Conservation (phyloP, 2,113 vertebrate genomes). For the Oryzias celebensis region DNA sequence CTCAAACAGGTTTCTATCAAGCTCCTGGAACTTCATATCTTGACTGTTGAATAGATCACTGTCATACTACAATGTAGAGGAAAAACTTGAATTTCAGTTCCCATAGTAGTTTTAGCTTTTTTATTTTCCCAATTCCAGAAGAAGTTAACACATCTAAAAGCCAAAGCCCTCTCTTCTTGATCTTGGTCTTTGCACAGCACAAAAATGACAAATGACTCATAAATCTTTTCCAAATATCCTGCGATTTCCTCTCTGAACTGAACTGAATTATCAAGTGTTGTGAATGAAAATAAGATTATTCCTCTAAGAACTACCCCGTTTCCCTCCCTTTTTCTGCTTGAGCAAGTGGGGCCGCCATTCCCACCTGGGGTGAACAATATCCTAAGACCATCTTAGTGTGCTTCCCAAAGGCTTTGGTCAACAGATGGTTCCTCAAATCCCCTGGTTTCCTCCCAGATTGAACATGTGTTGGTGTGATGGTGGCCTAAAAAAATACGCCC, state of each 20-base stretch:
- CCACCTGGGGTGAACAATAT: slow-evolving; percentile 82
- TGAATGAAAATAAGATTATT: slow-evolving; percentile 72
- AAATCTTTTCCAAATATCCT: not conserved
- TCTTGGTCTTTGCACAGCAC: too few species aligned
- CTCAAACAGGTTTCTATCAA: too few species aligned
- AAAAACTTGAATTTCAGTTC: too few species aligned
- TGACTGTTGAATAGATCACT: too few species aligned
- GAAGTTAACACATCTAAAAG: too few species aligned
- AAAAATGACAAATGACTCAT: too few species aligned
- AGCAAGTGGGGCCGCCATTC: slow-evolving; percentile 49
- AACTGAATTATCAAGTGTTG: slow-evolving; percentile 27
- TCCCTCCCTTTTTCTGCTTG: slow-evolving; percentile 45
- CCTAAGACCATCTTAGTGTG: slow-evolving; percentile 77
- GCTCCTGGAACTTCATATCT: too few species aligned
- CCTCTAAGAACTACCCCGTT: slow-evolving; percentile 48
- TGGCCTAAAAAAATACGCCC: slow-evolving; percentile 58
- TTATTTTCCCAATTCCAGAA: too few species aligned
- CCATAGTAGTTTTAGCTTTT: too few species aligned
- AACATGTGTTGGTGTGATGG: slow-evolving; percentile 72
- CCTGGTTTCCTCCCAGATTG: slow-evolving; percentile 69
- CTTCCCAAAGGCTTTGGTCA: slow-evolving; percentile 73
- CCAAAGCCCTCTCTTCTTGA: too few species aligned
- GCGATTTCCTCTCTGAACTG: slow-evolving; percentile 19
- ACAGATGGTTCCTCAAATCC: slow-evolving; percentile 83
- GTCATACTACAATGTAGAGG: too few species aligned